Evolutionary conservation across 1,140 invertebrate genomes (phyloP).

Genomic region (Drosophila saltans): DNA sequence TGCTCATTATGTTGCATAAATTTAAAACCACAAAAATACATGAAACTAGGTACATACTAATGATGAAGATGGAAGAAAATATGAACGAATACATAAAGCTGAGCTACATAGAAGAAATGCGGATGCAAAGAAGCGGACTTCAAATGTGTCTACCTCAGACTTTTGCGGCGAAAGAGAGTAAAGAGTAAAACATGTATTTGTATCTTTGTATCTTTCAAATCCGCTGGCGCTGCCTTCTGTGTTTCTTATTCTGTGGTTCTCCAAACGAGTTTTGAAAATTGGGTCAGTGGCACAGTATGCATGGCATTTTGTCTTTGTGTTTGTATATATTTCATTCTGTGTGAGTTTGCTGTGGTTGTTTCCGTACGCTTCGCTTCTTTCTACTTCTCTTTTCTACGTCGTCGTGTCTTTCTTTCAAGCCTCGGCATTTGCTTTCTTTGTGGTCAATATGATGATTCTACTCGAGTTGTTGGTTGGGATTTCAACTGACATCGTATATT

Average conservation of each 20-base stretch:
- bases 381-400: slow-evolving; percentile 48
- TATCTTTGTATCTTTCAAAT: slow-evolving; percentile 77
- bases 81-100: slow-evolving; percentile 57
- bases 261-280: slow-evolving; percentile 76
- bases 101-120: slow-evolving; percentile 73
- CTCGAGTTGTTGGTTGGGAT: slow-evolving; percentile 43
- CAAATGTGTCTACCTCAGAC: slow-evolving; percentile 49
- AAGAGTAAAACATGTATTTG: slow-evolving; percentile 61
- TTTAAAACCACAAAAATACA: slow-evolving; percentile 74
- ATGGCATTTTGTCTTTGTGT: slow-evolving; percentile 68
- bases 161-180: slow-evolving; percentile 76
- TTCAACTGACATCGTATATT: slow-evolving; percentile 51
- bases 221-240: slow-evolving; percentile 60
- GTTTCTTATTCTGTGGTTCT: slow-evolving; percentile 48
- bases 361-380: slow-evolving; percentile 35
- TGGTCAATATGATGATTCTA: slow-evolving; percentile 78
- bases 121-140: slow-evolving; percentile 61
- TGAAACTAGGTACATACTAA: slow-evolving; percentile 79
- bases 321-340: slow-evolving; percentile 41
- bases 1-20: slow-evolving; percentile 78
- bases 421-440: slow-evolving; percentile 68
- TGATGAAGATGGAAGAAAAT: slow-evolving; percentile 42
- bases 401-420: slow-evolving; percentile 45
- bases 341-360: slow-evolving; percentile 28
- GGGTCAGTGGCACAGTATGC: slow-evolving; percentile 82